phyloP scores from a whole-genome alignment of 1,140 invertebrate species.

The Sarcophaga bullata region DNA sequence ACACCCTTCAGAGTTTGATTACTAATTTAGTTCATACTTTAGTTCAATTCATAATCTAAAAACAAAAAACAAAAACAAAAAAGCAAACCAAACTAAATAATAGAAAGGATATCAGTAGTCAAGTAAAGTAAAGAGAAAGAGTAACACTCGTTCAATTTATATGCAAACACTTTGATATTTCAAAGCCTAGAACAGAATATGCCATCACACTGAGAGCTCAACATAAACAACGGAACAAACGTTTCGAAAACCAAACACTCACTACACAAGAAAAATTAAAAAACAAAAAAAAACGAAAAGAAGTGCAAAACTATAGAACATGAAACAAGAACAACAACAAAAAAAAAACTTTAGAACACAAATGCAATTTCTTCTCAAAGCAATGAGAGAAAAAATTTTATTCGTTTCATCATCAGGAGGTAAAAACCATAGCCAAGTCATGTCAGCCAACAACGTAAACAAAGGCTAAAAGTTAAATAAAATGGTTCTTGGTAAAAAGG shows the following conservation, averaged over 20 bases:
- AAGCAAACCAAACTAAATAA: too few relatives aligned
- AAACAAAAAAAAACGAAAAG: slow-evolving; percentile 1
- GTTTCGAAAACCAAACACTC: not conserved
- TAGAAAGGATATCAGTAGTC: too few relatives aligned
- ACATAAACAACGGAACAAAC: not conserved
- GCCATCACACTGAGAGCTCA: not conserved
- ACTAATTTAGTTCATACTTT: too few relatives aligned
- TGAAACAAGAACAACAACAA: not conserved
- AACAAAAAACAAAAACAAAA: too few relatives aligned
- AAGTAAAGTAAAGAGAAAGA: too few relatives aligned
- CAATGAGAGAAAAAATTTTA: too few relatives aligned
- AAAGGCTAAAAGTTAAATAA: not conserved
- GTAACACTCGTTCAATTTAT: too few relatives aligned
- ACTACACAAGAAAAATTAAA: not conserved
- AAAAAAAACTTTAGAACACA: not conserved
- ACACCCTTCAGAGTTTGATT: too few relatives aligned
- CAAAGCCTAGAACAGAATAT: not conserved
- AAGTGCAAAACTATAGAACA: slow-evolving; percentile 1
- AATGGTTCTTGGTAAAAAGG: not conserved
- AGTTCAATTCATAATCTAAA: too few relatives aligned
- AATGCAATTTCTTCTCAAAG: not conserved
- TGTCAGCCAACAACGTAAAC: not conserved
- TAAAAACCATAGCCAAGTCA: not conserved
- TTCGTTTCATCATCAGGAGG: not conserved
- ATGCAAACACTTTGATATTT: not conserved